phyloP scores from a whole-genome alignment of 2,888 invertebrate species.

The Chesias legatella region DNA sequence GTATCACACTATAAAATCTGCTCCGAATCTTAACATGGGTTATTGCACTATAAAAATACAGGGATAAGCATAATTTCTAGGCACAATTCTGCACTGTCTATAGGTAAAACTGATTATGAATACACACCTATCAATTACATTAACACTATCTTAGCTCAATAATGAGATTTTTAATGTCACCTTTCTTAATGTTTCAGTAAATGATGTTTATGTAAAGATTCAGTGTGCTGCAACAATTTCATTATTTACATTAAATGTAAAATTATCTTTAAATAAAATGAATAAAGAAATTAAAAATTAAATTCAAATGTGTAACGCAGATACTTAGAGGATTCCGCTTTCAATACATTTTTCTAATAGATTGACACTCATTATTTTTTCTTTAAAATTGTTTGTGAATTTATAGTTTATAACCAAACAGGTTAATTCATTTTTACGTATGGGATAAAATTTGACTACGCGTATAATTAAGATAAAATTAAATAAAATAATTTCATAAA shows the following conservation, averaged over 20 bases:
- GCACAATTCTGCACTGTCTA: conserved; percentile 77
- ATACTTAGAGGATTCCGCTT: too few relatives aligned
- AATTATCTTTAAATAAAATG: too few relatives aligned
- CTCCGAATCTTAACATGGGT: conserved; percentile 60
- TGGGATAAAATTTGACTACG: conserved; percentile 16
- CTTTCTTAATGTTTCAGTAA: conserved; percentile 14
- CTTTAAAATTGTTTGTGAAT: too few relatives aligned
- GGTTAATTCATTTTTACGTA: too few relatives aligned
- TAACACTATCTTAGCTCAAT: conserved; percentile 50
- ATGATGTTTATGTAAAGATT: conserved; percentile 8
- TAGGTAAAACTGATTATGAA: conserved; percentile 56
- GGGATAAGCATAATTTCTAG: conserved; percentile 74
- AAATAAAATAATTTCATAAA: conserved; percentile 4
- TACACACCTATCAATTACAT: conserved; percentile 62
- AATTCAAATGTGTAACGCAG: too few relatives aligned
- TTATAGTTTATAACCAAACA: too few relatives aligned
- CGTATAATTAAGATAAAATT: conserved; percentile 12
- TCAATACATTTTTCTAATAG: too few relatives aligned
- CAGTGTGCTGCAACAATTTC: too few relatives aligned
- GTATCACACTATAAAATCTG: conserved; percentile 37
- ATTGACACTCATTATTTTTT: too few relatives aligned
- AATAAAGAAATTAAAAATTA: too few relatives aligned
- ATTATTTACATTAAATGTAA: too few relatives aligned
- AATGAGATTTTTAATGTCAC: conserved; percentile 30
- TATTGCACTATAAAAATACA: conserved; percentile 77